These are phyloP conservation scores for Melangyna quadrimaculata DNA, from an alignment of 2,888 invertebrate genomes.

Conservation along the genomic window DNA sequence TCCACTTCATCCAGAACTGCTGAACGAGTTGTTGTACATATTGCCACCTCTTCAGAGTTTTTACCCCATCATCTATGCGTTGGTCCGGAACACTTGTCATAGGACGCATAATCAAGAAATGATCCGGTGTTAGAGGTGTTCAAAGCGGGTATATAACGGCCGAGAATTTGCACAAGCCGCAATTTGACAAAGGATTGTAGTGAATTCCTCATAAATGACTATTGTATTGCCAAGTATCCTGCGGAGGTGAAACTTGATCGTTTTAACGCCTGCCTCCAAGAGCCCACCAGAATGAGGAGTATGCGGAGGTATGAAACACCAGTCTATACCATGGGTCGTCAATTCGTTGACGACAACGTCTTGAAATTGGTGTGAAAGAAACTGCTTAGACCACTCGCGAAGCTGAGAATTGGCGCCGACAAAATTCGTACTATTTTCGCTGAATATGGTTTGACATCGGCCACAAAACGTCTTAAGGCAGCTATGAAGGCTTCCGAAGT, in stretches of 20 bases:
- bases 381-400: not conserved
- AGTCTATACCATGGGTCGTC: constrained; percentile 58
- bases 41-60: not conserved
- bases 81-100: not conserved
- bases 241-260: constrained; percentile 48
- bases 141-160: constrained; percentile 72
- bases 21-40: constrained; percentile 46
- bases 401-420: not conserved
- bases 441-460: constrained; percentile 64
- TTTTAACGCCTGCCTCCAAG: constrained; percentile 73
- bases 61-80: not conserved
- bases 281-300: constrained; percentile 76
- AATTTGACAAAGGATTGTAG: constrained; percentile 74
- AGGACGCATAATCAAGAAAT: constrained; percentile 71
- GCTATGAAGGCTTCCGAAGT: constrained; percentile 74
- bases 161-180: constrained; percentile 75
- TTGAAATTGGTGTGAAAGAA: not conserved
- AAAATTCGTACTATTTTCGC: constrained; percentile 71
- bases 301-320: constrained; percentile 76
- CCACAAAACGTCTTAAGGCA: constrained; percentile 73
- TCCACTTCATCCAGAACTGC: constrained; percentile 62
- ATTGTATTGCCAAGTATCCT: constrained; percentile 72
- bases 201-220: constrained; percentile 75
- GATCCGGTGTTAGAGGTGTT: constrained; percentile 67
- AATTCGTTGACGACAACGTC: not conserved